Evolutionary conservation across 37 sponge, comb jelly and placozoan species (phyloP), one percentile per base, ranked within the genome.

Genomic region (Bolinopsis microptera): DNA sequence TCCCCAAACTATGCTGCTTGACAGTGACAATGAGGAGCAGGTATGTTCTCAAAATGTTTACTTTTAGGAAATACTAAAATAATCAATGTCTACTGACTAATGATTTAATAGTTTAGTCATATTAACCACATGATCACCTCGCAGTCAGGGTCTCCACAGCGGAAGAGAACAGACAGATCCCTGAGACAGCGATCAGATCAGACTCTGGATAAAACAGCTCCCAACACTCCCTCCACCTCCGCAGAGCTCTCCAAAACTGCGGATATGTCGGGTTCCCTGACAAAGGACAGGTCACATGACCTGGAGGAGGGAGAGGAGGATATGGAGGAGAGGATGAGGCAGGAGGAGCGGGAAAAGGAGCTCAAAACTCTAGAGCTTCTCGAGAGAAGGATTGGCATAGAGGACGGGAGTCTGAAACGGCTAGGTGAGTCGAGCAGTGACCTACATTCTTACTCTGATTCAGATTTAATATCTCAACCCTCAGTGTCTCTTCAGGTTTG

Each of bases 1-100:
- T 0, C 90, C 90, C 30, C 90, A 86, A 23, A 86, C 90, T 0
- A 86, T 86, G 90, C 61, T 86, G 90, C 61, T 41, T 0, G 90
- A 86, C 30, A 38, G 36, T 27, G 90, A 39, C n/a, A 26, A 0
- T 23, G 90, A 86, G 61, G 90, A 86, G 0, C 80, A 77, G 80
- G 80, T 77, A 35, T 9, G n/a, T n/a, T n/a, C n/a, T n/a, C n/a
- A n/a, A n/a, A n/a, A n/a, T n/a, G n/a, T n/a, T n/a, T n/a, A n/a
- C n/a, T n/a, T n/a, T n/a, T n/a, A n/a, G n/a, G n/a, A n/a, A n/a
- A n/a, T n/a, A n/a, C n/a, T n/a, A n/a, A n/a, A n/a, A n/a, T n/a
- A n/a, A n/a, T n/a, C n/a, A n/a, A n/a, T n/a, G n/a, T n/a, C n/a
- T n/a, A n/a, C n/a, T n/a, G n/a, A n/a, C n/a, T n/a, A n/a, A n/a